Base-by-base conservation (phyloP, 2,888 invertebrate genomes). In the Agrilus mali region DNA sequence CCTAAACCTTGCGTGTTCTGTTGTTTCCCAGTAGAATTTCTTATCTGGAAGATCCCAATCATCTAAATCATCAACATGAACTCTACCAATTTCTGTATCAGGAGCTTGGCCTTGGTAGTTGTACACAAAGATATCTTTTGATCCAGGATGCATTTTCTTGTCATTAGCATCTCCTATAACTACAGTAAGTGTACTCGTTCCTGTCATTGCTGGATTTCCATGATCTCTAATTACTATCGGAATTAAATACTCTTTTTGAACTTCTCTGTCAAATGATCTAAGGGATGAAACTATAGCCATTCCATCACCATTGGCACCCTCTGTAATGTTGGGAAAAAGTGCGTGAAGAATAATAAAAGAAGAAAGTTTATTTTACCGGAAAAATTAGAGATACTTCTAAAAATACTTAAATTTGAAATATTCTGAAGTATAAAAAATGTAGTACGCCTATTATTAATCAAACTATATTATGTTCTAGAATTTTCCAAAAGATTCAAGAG, bases 21-120 rank as follows among this genome's bases (percentile, higher is more conserved):
- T 72, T 37, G 79, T 79, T 60, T 90, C 90, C 90, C 93, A 94
- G 62, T 88, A 90, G 72, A 95, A 98, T 59, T 88, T 92, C 67
- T 98, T 98, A 65, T 97, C 96, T 0, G 88, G 89, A 50, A 95
- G 70, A 70, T 98, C 98, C 97, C 97, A 98, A 65, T 98, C 98
- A 66, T 98, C 98, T 50, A 89, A 71, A 69, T 98, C 98, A 61
- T 92, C 90, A 1, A 97, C 96, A 66, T 95, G 96, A 7, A 97
- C 97, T 48, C 90, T 75, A 32, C 96, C 96, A 50, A 97, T 86
- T 65, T 86, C 87, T 0, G 92, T 88, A 55, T 87, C 89, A 20
- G 86, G 60, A 43, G 89, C 83, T 66, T 86, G 85, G 12, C 89
- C 87, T 77, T 88, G 78, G 56, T 97, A 98, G 68, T 94, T 96